Evolutionary conservation across 2,797 vertebrate species (phyloP).

Genomic region (Apogon hyalosoma): DNA sequence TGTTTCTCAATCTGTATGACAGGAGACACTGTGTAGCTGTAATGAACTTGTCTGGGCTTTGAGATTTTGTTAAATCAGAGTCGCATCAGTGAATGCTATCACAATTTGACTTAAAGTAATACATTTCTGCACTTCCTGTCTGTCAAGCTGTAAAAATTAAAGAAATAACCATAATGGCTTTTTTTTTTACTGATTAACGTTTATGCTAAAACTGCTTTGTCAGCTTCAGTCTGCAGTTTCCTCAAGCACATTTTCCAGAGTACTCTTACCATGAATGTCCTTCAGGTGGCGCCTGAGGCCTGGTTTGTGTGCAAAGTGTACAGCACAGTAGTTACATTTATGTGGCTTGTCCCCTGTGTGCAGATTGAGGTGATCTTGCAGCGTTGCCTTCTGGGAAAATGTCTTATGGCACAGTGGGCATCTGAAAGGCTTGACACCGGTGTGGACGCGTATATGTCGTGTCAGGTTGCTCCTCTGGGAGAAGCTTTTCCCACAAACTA

Average conservation of each 20-base stretch:
- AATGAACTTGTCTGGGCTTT: background rate
- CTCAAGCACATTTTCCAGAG: slow-evolving; percentile 63
- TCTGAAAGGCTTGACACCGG: slow-evolving; percentile 75
- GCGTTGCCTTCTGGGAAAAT: slow-evolving; percentile 74
- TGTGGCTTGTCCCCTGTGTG: slow-evolving; percentile 69
- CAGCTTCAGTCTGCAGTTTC: slow-evolving; percentile 28
- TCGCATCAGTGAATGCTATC: too few relatives aligned
- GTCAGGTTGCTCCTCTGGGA: slow-evolving; percentile 75
- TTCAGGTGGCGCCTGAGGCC: slow-evolving; percentile 72
- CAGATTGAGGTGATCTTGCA: slow-evolving; percentile 79
- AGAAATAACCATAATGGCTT: background rate
- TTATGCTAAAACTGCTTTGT: background rate
- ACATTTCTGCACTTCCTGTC: background rate
- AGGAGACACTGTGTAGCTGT: background rate
- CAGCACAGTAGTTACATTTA: slow-evolving; percentile 63
- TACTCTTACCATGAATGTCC: slow-evolving; percentile 68
- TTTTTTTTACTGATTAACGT: background rate
- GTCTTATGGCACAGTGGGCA: slow-evolving; percentile 79
- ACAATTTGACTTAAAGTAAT: background rate
- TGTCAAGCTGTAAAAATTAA: background rate
- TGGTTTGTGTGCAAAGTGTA: slow-evolving; percentile 66
- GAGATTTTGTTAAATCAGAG: background rate
- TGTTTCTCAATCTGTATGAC: background rate
- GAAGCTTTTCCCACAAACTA: slow-evolving; percentile 79
- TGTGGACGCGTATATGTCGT: slow-evolving; percentile 70